Evolutionary conservation across 2,113 vertebrate genomes (phyloP), one percentile per base, ranked within the genome.

Genomic region (Ciconia boyciana): DNA sequence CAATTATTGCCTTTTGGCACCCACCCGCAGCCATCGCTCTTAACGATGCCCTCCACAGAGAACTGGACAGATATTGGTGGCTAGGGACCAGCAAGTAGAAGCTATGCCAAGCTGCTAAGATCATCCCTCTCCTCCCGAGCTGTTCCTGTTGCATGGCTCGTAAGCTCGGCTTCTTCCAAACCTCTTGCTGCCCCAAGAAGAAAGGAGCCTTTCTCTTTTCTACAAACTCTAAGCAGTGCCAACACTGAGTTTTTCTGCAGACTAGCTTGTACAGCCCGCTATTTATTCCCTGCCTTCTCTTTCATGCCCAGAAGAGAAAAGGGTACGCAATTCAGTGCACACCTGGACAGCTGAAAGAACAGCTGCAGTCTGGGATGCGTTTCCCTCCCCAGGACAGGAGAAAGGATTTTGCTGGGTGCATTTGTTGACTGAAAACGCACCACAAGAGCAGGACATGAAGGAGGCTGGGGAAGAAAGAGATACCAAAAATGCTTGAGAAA

Each of bases 281-380:
- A 1, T 43, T 87, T 34, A 78, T 21, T 87, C 58, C 76, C 80
- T 44, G 58, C 31, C 58, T 83, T 69, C 51, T 48, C 69, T 57
- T 48, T 89, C 82, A 52, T 3, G 43, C 19, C 39, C 87, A 57
- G 41, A 28, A 29, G 54, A 88, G 31, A 18, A 70, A 16, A 0
- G 13, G 22, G 13, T 39, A 62, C 20, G 58, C n/a, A 44, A 16
- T 10, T 26, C 54, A 36, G 62, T 4, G 76, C 76, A 80, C 87
- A 89, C 78, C 89, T 91, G 93, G 91, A 28, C 57, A 91, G 84
- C 84, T 95, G 82, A 41, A 88, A 83, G 69, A 61, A 36, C 22
- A 80, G 32, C 77, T 87, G 82, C 55, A 25, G 24, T 13, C 34
- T 46, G 55, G 49, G 58, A 60, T 24, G 28, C 0, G 6, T 2